Percentiles rank a stretch among this genome's conserved stretches.
Evolutionary conservation across 1,140 invertebrate genomes (phyloP).

Genomic region (Diuraphis noxia): DNA sequence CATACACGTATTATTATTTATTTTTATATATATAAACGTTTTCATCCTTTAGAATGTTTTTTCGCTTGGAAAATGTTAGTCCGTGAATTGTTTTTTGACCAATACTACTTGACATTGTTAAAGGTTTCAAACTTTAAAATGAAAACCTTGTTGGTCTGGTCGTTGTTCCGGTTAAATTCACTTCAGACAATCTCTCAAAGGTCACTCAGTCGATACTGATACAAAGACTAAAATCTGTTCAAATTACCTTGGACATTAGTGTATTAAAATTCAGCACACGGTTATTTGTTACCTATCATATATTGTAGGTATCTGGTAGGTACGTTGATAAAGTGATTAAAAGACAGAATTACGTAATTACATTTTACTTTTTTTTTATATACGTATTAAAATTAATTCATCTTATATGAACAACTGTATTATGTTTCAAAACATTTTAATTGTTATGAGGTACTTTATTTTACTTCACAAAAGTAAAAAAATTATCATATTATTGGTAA

Average conservation of each 20-base stretch:
- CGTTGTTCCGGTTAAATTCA: background rate
- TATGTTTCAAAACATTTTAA: background rate
- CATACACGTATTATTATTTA: background rate
- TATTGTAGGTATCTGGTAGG: no score
- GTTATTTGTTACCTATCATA: background rate
- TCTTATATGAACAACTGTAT: background rate
- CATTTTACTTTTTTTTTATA: background rate
- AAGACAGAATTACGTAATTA: background rate
- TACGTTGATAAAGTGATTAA: no score
- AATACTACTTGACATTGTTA: background rate
- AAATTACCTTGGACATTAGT: background rate
- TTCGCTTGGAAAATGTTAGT: background rate
- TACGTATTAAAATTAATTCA: background rate
- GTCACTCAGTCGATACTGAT: background rate
- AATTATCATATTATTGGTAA: background rate
- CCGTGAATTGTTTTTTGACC: background rate
- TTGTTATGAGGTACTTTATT: background rate
- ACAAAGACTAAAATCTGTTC: background rate
- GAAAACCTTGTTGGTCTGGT: background rate
- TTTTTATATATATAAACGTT: background rate
- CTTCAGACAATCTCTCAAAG: background rate
- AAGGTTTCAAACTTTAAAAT: conserved; percentile 26
- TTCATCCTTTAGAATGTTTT: background rate
- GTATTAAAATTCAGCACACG: background rate
- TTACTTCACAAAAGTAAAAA: background rate